These are phyloP conservation scores for Noctua fimbriata DNA, from an alignment of 2,888 invertebrate genomes.

Conservation along the genomic window DNA sequence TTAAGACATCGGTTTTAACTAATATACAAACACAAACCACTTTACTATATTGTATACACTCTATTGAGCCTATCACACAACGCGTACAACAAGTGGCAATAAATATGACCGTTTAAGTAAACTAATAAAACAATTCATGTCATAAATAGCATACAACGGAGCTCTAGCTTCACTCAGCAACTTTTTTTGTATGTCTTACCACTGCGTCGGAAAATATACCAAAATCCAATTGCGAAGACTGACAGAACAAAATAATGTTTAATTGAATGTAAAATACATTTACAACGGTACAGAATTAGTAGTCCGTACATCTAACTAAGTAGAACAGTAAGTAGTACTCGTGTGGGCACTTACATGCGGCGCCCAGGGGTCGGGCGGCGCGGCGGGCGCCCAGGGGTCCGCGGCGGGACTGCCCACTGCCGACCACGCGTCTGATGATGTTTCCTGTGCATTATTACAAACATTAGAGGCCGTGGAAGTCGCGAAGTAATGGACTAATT, in stretches of 20 bases:
- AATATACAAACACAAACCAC: neutral
- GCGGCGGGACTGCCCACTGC: constrained; percentile 77
- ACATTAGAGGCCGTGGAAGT: neutral
- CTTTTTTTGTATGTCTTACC: constrained; percentile 22
- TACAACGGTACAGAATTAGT: neutral
- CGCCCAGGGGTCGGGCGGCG: constrained; percentile 85
- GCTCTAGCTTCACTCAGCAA: neutral
- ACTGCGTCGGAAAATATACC: constrained; percentile 40
- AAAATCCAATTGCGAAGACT: constrained; percentile 45
- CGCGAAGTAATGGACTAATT: neutral
- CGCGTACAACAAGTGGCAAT: neutral
- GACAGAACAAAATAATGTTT: constrained; percentile 5
- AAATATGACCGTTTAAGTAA: neutral
- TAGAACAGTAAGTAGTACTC: rapidly evolving
- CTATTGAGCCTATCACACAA: neutral
- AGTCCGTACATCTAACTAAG: neutral
- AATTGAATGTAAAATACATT: neutral
- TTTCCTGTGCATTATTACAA: constrained; percentile 72
- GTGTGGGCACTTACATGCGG: constrained; percentile 81
- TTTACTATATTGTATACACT: neutral
- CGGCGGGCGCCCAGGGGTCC: constrained; percentile 84
- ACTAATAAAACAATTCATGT: neutral
- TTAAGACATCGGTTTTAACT: neutral
- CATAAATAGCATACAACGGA: neutral
- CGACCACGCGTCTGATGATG: constrained; percentile 92